Base-by-base conservation (phyloP, 2,797 vertebrate species). In the Echeneis naucrates region DNA sequence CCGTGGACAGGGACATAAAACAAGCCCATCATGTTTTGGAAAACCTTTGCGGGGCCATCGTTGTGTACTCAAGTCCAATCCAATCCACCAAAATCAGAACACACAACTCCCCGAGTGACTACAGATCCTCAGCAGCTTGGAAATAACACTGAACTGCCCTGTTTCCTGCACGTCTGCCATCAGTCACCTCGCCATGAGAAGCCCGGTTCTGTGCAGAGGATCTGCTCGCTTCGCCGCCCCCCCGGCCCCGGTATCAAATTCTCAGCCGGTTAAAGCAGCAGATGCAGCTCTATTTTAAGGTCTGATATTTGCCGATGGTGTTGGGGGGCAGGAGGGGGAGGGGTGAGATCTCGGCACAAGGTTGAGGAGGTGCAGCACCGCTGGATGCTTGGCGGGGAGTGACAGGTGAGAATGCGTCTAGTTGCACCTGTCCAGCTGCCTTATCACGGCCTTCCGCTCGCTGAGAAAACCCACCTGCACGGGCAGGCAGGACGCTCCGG, bases 281-380 rank as follows among this genome's bases (percentile, higher is more conserved):
- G 72, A 64, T 72, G 51, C 61, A 52, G 38, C 32, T 83, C 80
- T 88, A 88, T 88, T 88, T 82, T 83, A 67, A 58, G 83, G 51
- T 2, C 44, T 23, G 51, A 73, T 65, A 61, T 78, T n/a, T 51
- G 85, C 84, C 83, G 87, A 85, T 76, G 77, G 57, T 13, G 67
- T n/a, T n/a, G n/a, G n/a, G n/a, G n/a, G n/a, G n/a, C n/a, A n/a
- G n/a, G n/a, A n/a, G n/a, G n/a, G n/a, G n/a, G n/a, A n/a, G n/a
- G n/a, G n/a, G n/a, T 75, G 59, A 70, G 78, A 75, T 72, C 33
- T 52, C 53, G 35, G 68, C 61, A 60, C 35, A 35, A 35, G 57
- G 13, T 50, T 62, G 59, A 67, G 51, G 48, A 54, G 68, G 59
- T 58, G 54, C 10, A 3, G 61, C 26, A 11, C 38, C 30, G 1